Conservation (phyloP, 1,140 invertebrate genomes). For the Bombus turneri region DNA sequence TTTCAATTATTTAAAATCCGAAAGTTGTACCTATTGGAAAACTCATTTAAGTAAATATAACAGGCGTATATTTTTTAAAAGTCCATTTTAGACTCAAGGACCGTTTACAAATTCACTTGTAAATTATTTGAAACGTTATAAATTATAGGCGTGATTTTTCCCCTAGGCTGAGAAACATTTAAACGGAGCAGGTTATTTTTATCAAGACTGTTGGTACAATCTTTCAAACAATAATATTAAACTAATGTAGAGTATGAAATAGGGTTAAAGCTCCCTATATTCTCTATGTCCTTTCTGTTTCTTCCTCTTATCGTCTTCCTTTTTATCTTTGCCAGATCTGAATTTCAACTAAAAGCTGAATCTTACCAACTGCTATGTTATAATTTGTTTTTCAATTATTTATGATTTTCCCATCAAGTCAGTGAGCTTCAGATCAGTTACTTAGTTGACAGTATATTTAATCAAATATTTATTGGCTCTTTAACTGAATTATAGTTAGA, state of each 20-base stretch:
- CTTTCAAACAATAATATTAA: not conserved
- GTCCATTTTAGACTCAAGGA: not conserved
- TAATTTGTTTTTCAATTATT: not conserved
- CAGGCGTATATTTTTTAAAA: not conserved
- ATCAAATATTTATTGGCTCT: not conserved
- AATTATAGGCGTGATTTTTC: not conserved
- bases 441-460: not conserved
- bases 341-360: not conserved
- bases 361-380: not conserved
- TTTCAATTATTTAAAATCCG: not conserved
- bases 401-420: not conserved
- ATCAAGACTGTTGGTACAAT: not conserved
- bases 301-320: constrained; percentile 32
- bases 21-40: not conserved
- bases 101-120: not conserved
- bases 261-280: no score
- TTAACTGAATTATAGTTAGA: not conserved
- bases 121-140: not conserved
- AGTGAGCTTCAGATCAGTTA: not conserved
- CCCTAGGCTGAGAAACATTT: not conserved
- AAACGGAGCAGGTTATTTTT: not conserved
- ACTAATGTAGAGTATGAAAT: not conserved
- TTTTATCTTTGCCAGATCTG: not conserved
- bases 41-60: not conserved
- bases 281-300: not conserved